Percentiles rank a stretch among this genome's conserved stretches.
These are phyloP conservation scores for Seriola quinqueradiata DNA, from an alignment of 2,113 vertebrate species.

Conservation along the genomic window DNA sequence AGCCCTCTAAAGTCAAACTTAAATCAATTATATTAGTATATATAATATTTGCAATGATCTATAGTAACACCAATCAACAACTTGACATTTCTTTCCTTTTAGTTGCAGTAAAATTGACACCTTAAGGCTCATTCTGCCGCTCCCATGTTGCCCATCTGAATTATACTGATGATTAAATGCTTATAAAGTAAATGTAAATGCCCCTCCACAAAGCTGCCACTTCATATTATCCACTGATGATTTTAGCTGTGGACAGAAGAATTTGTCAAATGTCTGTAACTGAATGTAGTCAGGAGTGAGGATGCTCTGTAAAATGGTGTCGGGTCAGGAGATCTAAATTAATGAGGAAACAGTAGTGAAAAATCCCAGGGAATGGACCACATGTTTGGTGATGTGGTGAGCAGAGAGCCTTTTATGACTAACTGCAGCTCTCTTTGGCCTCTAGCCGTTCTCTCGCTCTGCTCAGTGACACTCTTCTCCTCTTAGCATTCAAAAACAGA, in stretches of 20 bases:
- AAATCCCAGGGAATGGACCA: not conserved
- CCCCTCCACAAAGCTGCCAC: not conserved
- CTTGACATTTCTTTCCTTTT: too few relatives aligned
- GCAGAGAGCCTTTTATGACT: not conserved
- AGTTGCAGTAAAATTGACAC: too few relatives aligned
- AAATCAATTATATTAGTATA: too few relatives aligned
- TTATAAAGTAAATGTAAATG: not conserved
- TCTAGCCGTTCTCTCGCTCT: not conserved
- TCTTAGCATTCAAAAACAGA: slow-evolving; percentile 45
- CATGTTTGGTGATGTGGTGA: too few relatives aligned
- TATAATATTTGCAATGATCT: too few relatives aligned
- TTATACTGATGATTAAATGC: not conserved
- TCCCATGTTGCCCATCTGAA: not conserved
- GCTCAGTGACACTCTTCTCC: slow-evolving; percentile 10
- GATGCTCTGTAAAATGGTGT: not conserved
- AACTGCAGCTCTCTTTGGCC: slow-evolving; percentile 20
- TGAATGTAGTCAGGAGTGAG: not conserved
- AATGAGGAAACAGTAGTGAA: not conserved
- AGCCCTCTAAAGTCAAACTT: too few relatives aligned
- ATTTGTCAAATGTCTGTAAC: not conserved
- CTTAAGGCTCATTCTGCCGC: not conserved
- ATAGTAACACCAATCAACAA: too few relatives aligned
- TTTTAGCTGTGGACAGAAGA: not conserved
- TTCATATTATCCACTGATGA: not conserved
- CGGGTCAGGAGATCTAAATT: not conserved